Evolutionary conservation across 2,888 invertebrate genomes (phyloP).

Genomic region (Rhagium mordax): DNA sequence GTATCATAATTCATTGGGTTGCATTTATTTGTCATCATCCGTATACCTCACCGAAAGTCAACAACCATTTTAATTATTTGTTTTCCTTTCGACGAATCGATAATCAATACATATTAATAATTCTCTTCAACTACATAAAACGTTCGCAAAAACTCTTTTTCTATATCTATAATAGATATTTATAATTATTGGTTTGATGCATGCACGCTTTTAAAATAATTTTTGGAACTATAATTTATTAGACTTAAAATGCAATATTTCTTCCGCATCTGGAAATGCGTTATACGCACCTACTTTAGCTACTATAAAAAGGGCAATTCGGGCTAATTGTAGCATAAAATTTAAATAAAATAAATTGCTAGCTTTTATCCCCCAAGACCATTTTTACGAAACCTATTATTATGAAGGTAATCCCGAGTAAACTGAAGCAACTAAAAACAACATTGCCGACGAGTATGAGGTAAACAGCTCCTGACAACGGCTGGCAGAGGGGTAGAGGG

Average conservation of each 20-base stretch:
- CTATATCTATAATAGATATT: too few relatives aligned
- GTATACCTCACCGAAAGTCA: too few relatives aligned
- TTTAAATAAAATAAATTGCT: conserved; percentile 22
- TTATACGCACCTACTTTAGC: conserved; percentile 1
- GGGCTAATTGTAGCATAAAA: conserved; percentile 2
- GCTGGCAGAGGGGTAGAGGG: conserved; percentile 38
- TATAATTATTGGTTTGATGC: too few relatives aligned
- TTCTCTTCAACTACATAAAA: too few relatives aligned
- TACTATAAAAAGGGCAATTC: not conserved
- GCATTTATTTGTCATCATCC: too few relatives aligned
- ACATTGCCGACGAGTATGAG: conserved; percentile 23
- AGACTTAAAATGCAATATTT: not conserved
- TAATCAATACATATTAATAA: too few relatives aligned
- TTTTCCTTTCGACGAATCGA: too few relatives aligned
- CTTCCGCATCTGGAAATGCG: not conserved
- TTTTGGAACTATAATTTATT: not conserved
- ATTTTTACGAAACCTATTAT: conserved; percentile 37
- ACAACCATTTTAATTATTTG: too few relatives aligned
- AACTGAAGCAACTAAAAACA: conserved; percentile 37
- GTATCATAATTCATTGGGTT: too few relatives aligned
- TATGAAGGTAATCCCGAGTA: conserved; percentile 32
- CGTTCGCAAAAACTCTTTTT: too few relatives aligned
- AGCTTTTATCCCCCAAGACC: conserved; percentile 1
- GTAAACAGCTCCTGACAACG: conserved; percentile 34
- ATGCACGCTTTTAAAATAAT: too few relatives aligned